Evolutionary conservation across 2,797 vertebrate genomes (phyloP), one percentile per base, ranked within the genome.

Genomic region (Micromesistius poutassou): DNA sequence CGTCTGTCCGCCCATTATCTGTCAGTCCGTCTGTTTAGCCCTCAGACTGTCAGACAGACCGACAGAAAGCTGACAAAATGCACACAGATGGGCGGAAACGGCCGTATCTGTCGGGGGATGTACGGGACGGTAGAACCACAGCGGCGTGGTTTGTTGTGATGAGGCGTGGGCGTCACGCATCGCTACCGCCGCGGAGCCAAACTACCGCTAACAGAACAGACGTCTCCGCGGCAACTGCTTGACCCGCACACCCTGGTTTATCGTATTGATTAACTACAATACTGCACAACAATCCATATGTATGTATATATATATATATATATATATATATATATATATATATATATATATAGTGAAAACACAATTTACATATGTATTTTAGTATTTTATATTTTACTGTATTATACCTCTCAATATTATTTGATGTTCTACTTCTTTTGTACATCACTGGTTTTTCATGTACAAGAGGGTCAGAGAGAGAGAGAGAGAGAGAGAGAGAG

Each of bases 1-100:
- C 83, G 89, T 89, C 80, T 84, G 88, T 86, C 77, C 80, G 88
- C 82, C 84, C 75, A 75, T 33, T 72, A 12, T 70, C 28, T 30
- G 66, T 70, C 22, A 28, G 40, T 42, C 40, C 66, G 1, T 25
- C 25, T 30, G n/a, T 30, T 22, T 66, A 66, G n/a, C n/a, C 62
- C 62, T n/a, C 66, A 70, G 66, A 4, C n/a, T 9, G 25, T 25
- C 7, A 30, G 66, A 70, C n/a, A 28, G 66, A 70, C n/a, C 1
- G 66, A 70, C n/a, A 28, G 66, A 30, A 8, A 70, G 66, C 7
- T 55, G 46, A 55, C 46, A 55, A 19, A 22, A 19, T 22, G 16
- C 22, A 55, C 19, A 19, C 16, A 55, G 40, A 55, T 55, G 5
- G 42, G 42, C 5, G 6, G 10, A 19, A 55, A 55, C 46, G 0